phyloP scores from a whole-genome alignment of 2,113 vertebrate genomes.

The Pseudopodoces humilis region DNA sequence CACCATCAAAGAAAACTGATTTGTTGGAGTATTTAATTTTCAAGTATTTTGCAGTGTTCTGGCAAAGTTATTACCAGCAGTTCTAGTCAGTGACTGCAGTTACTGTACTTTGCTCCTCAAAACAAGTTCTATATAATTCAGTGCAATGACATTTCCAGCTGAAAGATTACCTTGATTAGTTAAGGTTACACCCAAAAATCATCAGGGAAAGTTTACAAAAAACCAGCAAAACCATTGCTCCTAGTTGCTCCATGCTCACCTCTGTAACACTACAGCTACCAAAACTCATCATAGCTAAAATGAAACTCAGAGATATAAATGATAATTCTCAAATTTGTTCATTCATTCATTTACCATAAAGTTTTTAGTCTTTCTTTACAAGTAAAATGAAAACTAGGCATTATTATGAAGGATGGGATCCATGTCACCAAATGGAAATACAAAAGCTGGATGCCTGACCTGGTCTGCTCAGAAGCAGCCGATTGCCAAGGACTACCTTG shows the following conservation, averaged over 20 bases:
- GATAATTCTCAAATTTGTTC: background rate
- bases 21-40: slow-evolving; percentile 1
- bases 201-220: background rate
- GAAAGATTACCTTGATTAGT: background rate
- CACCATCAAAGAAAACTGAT: background rate
- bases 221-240: background rate
- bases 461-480: background rate
- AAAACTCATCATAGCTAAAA: background rate
- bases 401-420: background rate
- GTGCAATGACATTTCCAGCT: background rate
- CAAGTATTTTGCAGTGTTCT: background rate
- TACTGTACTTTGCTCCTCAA: background rate
- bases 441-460: background rate
- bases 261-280: background rate
- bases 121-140: background rate
- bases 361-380: background rate
- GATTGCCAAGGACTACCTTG: background rate
- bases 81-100: background rate
- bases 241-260: background rate
- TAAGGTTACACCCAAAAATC: background rate
- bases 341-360: background rate
- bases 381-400: background rate
- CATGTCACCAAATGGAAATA: background rate
- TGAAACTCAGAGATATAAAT: background rate
- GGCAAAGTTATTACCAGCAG: background rate